A percentile compares a stretch with the other conserved stretches of the same genome.
Conservation (phyloP, 2,797 vertebrate genomes). For the Gorsachius magnificus region DNA sequence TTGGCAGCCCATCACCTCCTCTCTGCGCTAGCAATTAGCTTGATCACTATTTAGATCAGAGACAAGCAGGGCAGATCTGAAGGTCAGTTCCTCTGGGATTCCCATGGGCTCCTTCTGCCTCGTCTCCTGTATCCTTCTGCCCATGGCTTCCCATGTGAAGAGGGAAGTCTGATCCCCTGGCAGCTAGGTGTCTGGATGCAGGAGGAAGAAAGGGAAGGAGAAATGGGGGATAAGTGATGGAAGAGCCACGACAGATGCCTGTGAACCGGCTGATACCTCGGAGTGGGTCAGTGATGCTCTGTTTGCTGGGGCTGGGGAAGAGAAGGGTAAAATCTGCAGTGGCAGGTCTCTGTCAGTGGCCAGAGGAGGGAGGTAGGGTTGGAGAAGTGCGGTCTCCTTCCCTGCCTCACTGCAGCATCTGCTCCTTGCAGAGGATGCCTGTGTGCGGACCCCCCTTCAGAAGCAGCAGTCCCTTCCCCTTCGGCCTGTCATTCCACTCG, state of each 20-base stretch:
- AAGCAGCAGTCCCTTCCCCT: conserved; percentile 93
- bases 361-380: not conserved
- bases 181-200: not conserved
- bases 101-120: not conserved
- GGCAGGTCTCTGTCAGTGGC: not conserved
- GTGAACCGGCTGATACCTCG: not conserved
- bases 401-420: not conserved
- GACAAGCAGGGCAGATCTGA: not conserved
- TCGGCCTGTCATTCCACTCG: conserved; percentile 92
- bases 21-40: not conserved
- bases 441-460: conserved; percentile 83
- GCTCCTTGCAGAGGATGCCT: conserved; percentile 68
- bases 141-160: not conserved
- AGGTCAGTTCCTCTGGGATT: not conserved
- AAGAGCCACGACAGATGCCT: not conserved
- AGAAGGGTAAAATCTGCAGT: not conserved
- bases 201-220: not conserved
- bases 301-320: not conserved
- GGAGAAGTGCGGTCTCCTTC: not conserved
- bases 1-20: not conserved
- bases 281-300: not conserved
- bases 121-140: not conserved
- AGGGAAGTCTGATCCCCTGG: not conserved
- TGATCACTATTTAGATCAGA: not conserved
- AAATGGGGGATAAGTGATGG: not conserved